Conservation (phyloP, 2,113 vertebrate species). For the Lanius collurio region DNA sequence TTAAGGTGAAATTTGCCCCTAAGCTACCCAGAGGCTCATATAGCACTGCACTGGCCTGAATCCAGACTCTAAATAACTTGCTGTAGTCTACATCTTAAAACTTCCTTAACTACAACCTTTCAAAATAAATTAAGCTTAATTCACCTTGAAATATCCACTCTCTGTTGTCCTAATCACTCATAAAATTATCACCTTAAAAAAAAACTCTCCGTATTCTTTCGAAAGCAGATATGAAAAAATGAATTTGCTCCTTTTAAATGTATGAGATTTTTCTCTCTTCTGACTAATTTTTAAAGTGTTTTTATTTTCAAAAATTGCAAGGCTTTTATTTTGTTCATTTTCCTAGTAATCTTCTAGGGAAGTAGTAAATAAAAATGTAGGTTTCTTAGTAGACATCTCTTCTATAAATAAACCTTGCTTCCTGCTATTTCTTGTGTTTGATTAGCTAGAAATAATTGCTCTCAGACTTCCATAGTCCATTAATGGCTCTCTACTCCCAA, state of each 20-base stretch:
- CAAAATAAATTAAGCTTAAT: neutral
- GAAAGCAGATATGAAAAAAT: neutral
- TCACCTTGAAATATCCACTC: neutral
- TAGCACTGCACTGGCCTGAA: neutral
- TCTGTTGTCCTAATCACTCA: neutral
- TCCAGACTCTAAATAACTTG: neutral
- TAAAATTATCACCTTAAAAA: neutral
- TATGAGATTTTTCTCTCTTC: neutral
- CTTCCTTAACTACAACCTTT: neutral
- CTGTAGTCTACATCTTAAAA: neutral
- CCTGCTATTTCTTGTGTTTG: constrained; percentile 5
- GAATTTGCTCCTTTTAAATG: neutral
- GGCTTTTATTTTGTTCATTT: neutral
- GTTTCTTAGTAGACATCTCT: neutral
- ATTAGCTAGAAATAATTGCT: constrained; percentile 49
- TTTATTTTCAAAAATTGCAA: neutral
- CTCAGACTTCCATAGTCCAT: neutral
- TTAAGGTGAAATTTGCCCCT: constrained; percentile 4
- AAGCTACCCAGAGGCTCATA: neutral
- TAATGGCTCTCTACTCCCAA: constrained; percentile 18
- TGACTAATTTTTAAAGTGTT: neutral
- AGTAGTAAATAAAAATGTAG: constrained; percentile 10
- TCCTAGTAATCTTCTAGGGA: neutral
- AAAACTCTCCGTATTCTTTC: neutral
- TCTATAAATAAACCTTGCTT: constrained; percentile 24